Base-by-base conservation (phyloP, 1,140 invertebrate species). In the Bombus impatiens region DNA sequence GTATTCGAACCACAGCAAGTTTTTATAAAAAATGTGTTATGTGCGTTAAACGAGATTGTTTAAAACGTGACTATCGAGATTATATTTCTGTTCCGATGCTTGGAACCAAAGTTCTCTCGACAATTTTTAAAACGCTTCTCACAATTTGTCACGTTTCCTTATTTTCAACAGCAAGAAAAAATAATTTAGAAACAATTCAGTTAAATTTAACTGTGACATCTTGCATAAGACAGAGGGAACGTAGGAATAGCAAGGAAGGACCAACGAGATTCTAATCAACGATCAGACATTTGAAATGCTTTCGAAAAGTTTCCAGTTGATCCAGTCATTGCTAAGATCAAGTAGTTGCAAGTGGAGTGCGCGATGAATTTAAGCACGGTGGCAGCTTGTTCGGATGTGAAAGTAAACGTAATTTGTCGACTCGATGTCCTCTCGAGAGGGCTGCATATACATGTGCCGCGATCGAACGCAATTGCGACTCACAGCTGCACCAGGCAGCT, bases 351-450 rank as follows among this genome's bases (percentile, higher is more conserved):
- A 70, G 53, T 62, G 65, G 18, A 78, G 76, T 82, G 76, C 70
- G 82, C 68, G 44, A 62, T 53, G 53, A 44, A 71, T 77, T 47
- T 65, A 65, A 65, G 25, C 78, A 22, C 10, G 75, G 75, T 15
- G 35, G 35, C 53, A 25, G 32, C 35, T 59, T 53, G 75, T 77
- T 77, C 80, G 80, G 28, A 62, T 70, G 75, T 25, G 70, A 59
- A 86, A 84, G 86, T 75, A 84, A 88, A 88, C 86, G 86, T 84
- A 87, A 88, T 88, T 88, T 87, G 86, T 83, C 67, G 86, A 87
- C 86, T 87, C 78, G 77, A 88, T 88, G 85, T 81, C 75, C 78
- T 47, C 62, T 78, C 62, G 57, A 71, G 65, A 65, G 59, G 28
- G 67, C 74, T 57, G 76, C 59, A 87, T 83, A 88, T 74, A 83